Percentiles rank a stretch among this genome's conserved stretches.
Evolutionary conservation across 2,113 vertebrate genomes (phyloP).

Genomic region (Marmota flaviventris): DNA sequence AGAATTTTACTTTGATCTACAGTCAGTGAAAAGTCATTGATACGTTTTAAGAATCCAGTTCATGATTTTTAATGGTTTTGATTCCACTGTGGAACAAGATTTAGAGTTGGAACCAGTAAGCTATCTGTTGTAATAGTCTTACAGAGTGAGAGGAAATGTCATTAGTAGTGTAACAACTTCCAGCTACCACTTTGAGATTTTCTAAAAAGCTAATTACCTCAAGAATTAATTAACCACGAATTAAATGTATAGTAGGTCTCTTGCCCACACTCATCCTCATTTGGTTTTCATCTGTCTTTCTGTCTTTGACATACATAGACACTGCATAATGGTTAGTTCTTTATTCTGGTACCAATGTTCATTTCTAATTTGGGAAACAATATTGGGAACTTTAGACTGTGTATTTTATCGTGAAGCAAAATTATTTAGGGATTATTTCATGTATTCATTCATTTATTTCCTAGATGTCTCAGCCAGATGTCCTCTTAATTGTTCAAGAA

Average conservation of each 20-base stretch:
- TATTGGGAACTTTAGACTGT: conserved; percentile 37
- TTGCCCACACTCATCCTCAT: neutral
- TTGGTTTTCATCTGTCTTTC: neutral
- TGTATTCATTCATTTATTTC: conserved; percentile 86
- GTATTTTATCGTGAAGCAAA: conserved; percentile 38
- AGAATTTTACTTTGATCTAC: conserved; percentile 24
- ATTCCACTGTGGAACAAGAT: neutral
- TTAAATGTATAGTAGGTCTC: neutral
- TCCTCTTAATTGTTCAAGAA: conserved; percentile 95
- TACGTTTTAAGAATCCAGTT: conserved; percentile 14
- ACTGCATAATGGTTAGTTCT: neutral
- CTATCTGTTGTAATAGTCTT: neutral
- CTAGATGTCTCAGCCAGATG: conserved; percentile 97
- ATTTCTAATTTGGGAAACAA: conserved; percentile 62
- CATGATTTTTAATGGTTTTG: neutral
- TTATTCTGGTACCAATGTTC: neutral
- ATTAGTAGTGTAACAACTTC: neutral
- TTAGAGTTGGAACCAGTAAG: neutral
- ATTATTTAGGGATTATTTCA: conserved; percentile 64
- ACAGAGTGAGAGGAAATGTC: neutral
- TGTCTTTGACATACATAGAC: neutral
- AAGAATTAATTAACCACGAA: neutral
- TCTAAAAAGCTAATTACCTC: neutral
- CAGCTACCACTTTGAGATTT: neutral
- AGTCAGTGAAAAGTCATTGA: neutral